phyloP scores from a whole-genome alignment of 1,140 invertebrate genomes.

The Hypothenemus hampei region DNA sequence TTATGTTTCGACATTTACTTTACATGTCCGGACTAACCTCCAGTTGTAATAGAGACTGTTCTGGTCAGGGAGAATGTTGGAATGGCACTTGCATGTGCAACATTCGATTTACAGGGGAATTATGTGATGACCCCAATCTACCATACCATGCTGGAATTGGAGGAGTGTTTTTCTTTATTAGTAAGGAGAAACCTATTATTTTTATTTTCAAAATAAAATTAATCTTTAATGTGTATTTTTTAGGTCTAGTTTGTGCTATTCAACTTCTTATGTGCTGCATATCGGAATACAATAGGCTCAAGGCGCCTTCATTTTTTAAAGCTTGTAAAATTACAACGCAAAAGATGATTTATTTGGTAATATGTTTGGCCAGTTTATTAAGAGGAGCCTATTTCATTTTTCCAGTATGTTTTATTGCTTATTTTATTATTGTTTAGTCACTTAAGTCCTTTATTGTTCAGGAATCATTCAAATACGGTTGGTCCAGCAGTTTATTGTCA shows the following conservation, averaged over 20 bases:
- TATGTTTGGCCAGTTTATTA: constrained; percentile 79
- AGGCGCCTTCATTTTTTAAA: constrained; percentile 70
- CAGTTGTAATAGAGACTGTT: constrained; percentile 62
- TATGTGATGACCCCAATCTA: constrained; percentile 58
- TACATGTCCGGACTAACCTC: constrained; percentile 42
- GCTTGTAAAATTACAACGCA: constrained; percentile 86
- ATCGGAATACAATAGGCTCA: constrained; percentile 76
- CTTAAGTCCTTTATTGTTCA: constrained; percentile 44
- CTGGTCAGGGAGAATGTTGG: constrained; percentile 84
- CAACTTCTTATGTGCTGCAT: constrained; percentile 81
- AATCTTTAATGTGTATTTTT: constrained; percentile 5
- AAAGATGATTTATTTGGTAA: constrained; percentile 86
- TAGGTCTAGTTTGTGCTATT: constrained; percentile 75
- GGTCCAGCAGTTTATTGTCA: constrained; percentile 79
- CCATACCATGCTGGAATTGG: constrained; percentile 68
- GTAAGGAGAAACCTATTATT: constrained; percentile 47
- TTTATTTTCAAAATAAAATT: background rate
- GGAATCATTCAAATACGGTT: constrained; percentile 73
- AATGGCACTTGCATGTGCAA: constrained; percentile 88
- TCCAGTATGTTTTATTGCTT: constrained; percentile 57
- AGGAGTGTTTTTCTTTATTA: constrained; percentile 67
- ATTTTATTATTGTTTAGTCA: too few species aligned
- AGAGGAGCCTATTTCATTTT: constrained; percentile 86
- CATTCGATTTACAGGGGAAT: constrained; percentile 63
- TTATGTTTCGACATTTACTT: constrained; percentile 43